Base-by-base conservation (phyloP, 2,797 vertebrate species). In the Rhabdomys pumilio region DNA sequence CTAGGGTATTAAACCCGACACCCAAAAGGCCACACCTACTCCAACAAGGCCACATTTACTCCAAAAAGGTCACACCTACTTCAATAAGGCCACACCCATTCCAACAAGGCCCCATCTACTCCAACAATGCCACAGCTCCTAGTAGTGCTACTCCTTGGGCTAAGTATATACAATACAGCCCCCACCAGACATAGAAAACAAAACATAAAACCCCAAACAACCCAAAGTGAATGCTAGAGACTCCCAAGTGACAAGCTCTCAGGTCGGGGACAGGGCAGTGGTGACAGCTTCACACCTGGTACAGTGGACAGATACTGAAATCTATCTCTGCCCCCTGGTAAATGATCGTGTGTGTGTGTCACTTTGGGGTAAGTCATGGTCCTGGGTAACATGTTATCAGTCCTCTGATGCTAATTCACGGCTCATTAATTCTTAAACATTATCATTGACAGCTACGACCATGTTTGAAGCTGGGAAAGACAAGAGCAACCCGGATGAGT, bases 381-480 rank as follows among this genome's bases (percentile, higher is more conserved):
- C 26, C 84, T 95, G 57, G 53, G 44, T 90, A 24, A 14, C 61
- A 15, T 63, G 81, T 50, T 14, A 24, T 93, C 61, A 67, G 83
- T 69, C 53, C 44, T 81, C 31, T 82, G 44, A 86, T 86, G 41
- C 9, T 81, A 26, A 89, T 10, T 93, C 75, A 73, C 14, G 61
- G 69, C 57, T 89, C 3, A 29, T 53, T 95, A 93, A 81, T 61
- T 93, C 79, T 55, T 3, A 17, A 95, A 91, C 29, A 47, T 79
- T 93, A 20, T 96, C 73, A 90, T 96, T 96, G 89, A 55, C 97
- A 99, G 99, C 99, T 96, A 99, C 99, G 44, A 99, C 99, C 26
- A 99, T 99, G 99, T 99, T 99, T n/a, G 99, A 99, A 98, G 99
- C 99, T 31, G 99, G 99, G 95, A 99, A 99, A 11, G 99, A 99